Evolutionary conservation across 2,113 vertebrate species (phyloP).

Genomic region (Galbula dea): DNA sequence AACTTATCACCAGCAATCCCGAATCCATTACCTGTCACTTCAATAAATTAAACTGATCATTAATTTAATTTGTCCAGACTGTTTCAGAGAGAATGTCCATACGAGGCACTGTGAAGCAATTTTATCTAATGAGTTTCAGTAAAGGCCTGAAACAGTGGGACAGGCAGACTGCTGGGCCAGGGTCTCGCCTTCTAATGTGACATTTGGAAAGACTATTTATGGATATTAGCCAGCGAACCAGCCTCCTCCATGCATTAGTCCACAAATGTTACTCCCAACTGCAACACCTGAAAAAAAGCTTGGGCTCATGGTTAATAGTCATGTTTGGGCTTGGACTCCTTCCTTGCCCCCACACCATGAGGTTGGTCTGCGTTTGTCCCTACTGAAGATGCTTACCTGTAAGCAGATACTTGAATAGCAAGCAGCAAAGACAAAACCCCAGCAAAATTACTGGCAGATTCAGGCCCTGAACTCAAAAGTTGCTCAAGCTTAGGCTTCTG

Average conservation of each 20-base stretch:
- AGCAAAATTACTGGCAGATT: background rate
- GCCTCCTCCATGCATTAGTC: fast-evolving
- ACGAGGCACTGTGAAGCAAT: no score
- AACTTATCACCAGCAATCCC: no score
- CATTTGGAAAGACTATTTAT: background rate
- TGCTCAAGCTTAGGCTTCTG: background rate
- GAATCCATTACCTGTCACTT: no score
- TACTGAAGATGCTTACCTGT: fast-evolving
- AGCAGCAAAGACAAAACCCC: background rate
- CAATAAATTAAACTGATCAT: no score
- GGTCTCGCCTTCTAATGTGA: no score
- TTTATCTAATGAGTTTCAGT: no score
- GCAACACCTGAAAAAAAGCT: background rate
- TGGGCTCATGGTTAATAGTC: fast-evolving
- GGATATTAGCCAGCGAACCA: background rate
- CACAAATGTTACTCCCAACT: background rate
- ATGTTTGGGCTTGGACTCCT: fast-evolving
- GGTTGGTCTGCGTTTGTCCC: fast-evolving
- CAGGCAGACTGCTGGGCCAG: no score
- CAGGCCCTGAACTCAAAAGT: background rate
- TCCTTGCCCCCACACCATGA: fast-evolving
- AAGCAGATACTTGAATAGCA: background rate
- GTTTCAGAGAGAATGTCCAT: no score
- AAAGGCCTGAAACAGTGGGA: no score
- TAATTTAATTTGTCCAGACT: no score